These are phyloP conservation scores for Pimpla rufipes DNA, from an alignment of 2,888 invertebrate genomes.

Conservation along the genomic window DNA sequence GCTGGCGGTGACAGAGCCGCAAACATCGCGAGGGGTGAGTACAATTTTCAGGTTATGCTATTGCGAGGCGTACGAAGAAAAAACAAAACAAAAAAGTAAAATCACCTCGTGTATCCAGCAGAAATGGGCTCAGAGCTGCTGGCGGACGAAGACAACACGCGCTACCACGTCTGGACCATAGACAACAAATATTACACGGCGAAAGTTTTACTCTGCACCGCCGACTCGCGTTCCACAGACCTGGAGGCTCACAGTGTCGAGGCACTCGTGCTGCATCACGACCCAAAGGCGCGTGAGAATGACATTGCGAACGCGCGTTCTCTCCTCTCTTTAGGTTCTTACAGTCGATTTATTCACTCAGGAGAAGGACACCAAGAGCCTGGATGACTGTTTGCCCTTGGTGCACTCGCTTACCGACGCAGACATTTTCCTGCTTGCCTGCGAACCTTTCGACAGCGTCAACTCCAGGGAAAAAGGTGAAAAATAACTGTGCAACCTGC, in stretches of 20 bases:
- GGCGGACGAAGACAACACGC: conserved; percentile 77
- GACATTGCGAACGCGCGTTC: conserved; percentile 75
- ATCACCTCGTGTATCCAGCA: conserved; percentile 58
- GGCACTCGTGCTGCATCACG: conserved; percentile 89
- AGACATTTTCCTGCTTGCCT: conserved; percentile 80
- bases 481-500: conserved; percentile 70
- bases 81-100: neutral
- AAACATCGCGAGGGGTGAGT: conserved; percentile 81
- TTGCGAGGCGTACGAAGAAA: too few species aligned
- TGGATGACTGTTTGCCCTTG: conserved; percentile 78
- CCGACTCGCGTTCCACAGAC: conserved; percentile 86
- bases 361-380: conserved; percentile 75
- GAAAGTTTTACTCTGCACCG: conserved; percentile 87
- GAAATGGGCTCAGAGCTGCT: conserved; percentile 80
- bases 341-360: conserved; percentile 70
- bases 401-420: conserved; percentile 75
- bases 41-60: conserved; percentile 55
- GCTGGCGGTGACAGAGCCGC: conserved; percentile 74
- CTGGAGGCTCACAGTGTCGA: conserved; percentile 86
- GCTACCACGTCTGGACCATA: conserved; percentile 87
- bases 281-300: conserved; percentile 86
- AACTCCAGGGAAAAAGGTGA: conserved; percentile 85
- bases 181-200: conserved; percentile 91
- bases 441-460: conserved; percentile 82
- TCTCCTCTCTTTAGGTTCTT: conserved; percentile 23